phyloP scores from a whole-genome alignment of 2,888 invertebrate species.

The Drosophila kanekoi region DNA sequence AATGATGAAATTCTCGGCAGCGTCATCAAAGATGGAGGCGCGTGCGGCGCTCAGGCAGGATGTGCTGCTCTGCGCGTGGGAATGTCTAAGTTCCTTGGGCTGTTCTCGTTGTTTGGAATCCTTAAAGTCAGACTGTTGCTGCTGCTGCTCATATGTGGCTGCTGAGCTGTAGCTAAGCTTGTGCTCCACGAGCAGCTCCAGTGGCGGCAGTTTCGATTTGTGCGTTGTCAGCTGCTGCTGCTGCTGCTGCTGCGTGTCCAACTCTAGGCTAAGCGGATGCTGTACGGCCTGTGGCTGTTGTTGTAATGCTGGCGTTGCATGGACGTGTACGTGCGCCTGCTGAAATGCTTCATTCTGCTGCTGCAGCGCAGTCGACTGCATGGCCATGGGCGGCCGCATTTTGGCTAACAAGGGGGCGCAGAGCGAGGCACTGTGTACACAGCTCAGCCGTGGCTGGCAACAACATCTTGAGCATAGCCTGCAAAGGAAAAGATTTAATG shows the following conservation, averaged over 20 bases:
- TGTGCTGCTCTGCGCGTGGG: constrained; percentile 62
- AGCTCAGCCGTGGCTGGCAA: constrained; percentile 65
- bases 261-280: constrained; percentile 23
- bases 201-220: constrained; percentile 69
- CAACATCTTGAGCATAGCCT: constrained; percentile 66
- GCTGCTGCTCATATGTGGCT: constrained; percentile 53
- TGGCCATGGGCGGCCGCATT: constrained; percentile 81
- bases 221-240: constrained; percentile 42
- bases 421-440: constrained; percentile 20
- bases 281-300: constrained; percentile 36
- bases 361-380: constrained; percentile 75
- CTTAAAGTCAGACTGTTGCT: constrained; percentile 24
- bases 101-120: constrained; percentile 6
- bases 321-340: constrained; percentile 46
- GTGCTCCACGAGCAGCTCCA: constrained; percentile 78
- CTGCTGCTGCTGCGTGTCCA: constrained; percentile 25
- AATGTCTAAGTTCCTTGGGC: constrained; percentile 45
- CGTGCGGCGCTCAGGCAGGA: constrained; percentile 48
- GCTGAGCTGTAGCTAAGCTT: constrained; percentile 77
- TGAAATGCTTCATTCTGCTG: constrained; percentile 76
- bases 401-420: constrained; percentile 41
- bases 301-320: constrained; percentile 50
- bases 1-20: constrained; percentile 82
- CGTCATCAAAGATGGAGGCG: constrained; percentile 79
- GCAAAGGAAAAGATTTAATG: constrained; percentile 2